Conservation (phyloP, 2,888 invertebrate genomes). For the Prosopocoilus inquinatus region DNA sequence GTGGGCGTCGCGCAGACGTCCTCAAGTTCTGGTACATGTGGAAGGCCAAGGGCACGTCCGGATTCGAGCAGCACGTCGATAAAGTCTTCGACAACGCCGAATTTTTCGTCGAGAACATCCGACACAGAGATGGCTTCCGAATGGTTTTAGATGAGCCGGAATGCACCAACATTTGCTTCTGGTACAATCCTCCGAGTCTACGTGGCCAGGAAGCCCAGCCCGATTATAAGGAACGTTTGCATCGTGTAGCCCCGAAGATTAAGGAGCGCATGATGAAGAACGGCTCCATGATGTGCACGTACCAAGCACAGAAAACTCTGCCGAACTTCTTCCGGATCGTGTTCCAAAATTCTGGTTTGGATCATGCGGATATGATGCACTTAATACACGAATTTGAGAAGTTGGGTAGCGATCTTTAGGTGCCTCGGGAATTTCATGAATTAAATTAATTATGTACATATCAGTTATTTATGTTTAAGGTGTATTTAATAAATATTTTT, state of each 20-base stretch:
- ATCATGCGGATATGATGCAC: conserved; percentile 79
- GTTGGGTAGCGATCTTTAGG: conserved; percentile 70
- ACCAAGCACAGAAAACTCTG: conserved; percentile 80
- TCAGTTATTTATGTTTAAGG: conserved; percentile 7
- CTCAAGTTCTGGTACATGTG: conserved; percentile 99
- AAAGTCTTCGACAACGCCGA: conserved; percentile 73
- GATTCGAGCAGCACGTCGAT: conserved; percentile 76
- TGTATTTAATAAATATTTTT: background rate
- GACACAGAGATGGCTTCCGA: conserved; percentile 68
- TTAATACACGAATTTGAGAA: conserved; percentile 85
- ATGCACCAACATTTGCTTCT: conserved; percentile 94
- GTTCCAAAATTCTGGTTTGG: conserved; percentile 85
- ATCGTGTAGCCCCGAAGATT: conserved; percentile 85
- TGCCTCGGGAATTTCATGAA: conserved; percentile 2
- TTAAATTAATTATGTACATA: conserved; percentile 5
- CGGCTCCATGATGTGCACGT: conserved; percentile 95
- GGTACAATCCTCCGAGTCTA: conserved; percentile 85
- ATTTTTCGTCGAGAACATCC: conserved; percentile 67
- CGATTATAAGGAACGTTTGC: conserved; percentile 64
- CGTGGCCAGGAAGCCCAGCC: conserved; percentile 53
- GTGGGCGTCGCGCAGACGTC: conserved; percentile 92
- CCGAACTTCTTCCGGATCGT: conserved; percentile 97
- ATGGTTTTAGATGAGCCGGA: conserved; percentile 78
- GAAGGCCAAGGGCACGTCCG: conserved; percentile 87
- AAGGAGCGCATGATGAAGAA: conserved; percentile 94